A percentile compares a stretch with the other conserved stretches of the same genome.
Conservation (phyloP, 2,888 invertebrate species). For the Drosophila paranaensis region DNA sequence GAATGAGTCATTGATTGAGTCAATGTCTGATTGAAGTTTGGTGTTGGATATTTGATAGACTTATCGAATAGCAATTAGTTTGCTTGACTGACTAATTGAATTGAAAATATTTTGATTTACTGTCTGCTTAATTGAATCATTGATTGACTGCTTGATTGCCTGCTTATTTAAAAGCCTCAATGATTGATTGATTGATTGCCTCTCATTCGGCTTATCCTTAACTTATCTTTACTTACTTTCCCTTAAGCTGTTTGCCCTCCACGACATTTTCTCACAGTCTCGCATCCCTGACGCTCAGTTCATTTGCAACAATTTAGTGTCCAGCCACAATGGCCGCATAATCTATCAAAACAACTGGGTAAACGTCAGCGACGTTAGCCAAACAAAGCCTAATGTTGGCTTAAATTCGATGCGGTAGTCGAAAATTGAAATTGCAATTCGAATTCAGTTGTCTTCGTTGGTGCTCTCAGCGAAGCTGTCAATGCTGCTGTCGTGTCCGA, state of each 20-base stretch:
- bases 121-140: no score
- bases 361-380: slow-evolving; percentile 4
- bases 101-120: no score
- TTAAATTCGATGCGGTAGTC: slow-evolving; percentile 51
- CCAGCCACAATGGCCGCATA: slow-evolving; percentile 25
- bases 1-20: no score
- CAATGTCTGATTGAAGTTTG: no score
- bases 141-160: no score
- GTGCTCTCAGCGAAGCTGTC: slow-evolving; percentile 47
- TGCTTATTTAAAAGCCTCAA: no score
- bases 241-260: background rate
- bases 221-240: background rate
- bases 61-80: no score
- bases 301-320: slow-evolving; percentile 9
- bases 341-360: slow-evolving; percentile 16
- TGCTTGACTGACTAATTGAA: no score
- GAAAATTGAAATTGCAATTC: slow-evolving; percentile 17
- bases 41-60: no score
- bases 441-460: slow-evolving; percentile 33
- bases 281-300: background rate
- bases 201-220: no score
- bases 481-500: slow-evolving; percentile 34
- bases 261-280: slow-evolving; percentile 3
- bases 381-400: slow-evolving; percentile 41
- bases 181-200: no score